Evolutionary conservation across 2,888 invertebrate genomes (phyloP).

Genomic region (Cynaeus angustus): DNA sequence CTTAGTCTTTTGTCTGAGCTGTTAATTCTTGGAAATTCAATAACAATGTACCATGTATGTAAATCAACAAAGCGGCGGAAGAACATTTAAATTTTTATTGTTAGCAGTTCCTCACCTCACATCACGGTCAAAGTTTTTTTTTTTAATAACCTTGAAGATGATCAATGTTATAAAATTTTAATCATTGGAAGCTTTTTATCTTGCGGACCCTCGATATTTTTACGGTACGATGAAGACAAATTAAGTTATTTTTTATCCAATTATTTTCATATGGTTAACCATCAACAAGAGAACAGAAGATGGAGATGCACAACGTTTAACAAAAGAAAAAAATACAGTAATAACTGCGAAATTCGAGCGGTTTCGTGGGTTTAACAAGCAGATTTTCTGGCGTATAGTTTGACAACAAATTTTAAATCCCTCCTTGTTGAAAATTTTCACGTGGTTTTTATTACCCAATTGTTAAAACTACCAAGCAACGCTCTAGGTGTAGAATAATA

Average conservation of each 20-base stretch:
- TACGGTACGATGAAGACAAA: conserved; percentile 30
- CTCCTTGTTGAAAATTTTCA: no score
- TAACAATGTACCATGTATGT: conserved; percentile 22
- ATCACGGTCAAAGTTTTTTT: conserved; percentile 26
- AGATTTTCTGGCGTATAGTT: no score
- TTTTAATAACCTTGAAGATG: conserved; percentile 35
- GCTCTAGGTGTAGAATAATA: no score
- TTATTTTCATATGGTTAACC: conserved; percentile 34
- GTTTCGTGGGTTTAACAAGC: no score
- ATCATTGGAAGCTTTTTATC: conserved; percentile 13
- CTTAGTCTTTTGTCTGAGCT: conserved; percentile 41
- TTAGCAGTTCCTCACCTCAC: conserved; percentile 26
- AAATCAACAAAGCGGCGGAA: conserved; percentile 32
- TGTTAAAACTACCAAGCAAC: no score
- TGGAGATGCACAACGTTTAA: background rate
- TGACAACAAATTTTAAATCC: no score
- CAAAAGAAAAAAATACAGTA: conserved; percentile 10
- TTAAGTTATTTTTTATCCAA: conserved; percentile 34
- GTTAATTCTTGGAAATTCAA: conserved; percentile 18
- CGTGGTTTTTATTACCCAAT: no score
- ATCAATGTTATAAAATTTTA: conserved; percentile 18
- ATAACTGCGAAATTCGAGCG: no score
- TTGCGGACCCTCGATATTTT: conserved; percentile 14
- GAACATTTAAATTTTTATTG: conserved; percentile 41
- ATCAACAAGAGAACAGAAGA: background rate